Evolutionary conservation across 2,797 vertebrate species (phyloP), one percentile per base, ranked within the genome.

Genomic region (Sebastes melanostomus): DNA sequence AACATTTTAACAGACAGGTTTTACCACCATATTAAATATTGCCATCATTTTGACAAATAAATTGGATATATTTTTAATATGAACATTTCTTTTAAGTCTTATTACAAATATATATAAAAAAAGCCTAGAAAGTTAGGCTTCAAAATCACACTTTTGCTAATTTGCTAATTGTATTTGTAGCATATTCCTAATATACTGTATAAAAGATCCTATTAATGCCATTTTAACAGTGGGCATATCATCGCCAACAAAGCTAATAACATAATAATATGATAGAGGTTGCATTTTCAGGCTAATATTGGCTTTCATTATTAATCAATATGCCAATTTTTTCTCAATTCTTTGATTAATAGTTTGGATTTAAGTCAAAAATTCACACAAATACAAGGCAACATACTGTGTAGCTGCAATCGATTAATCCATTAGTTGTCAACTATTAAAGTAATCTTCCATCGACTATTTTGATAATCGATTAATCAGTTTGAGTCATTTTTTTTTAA

Each of bases 341-440:
- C 5, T 4, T n/a, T 2, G 0, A 27, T 27, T 24, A 2, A n/a
- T n/a, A 56, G 1, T 38, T 56, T 16, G 0, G 8, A 11, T 24
- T 8, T 8, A 4, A 16, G 7, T 27, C 9, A 50, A 4, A 27
- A 36, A 16, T 65, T 12, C 27, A 5, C 8, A 52, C 20, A 52
- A 52, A 36, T 29, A 30, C 16, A 30, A 60, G 16, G 16, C 3
- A 5, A 1, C 25, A 59, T 52, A 52, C 42, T 46, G 42, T 18
- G 42, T 18, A 18, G 16, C 16, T 46, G 42, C 42, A 46, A 46
- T 16, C 6, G 42, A 46, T 46, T 8, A 46, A 46, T 46, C 42
- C 5, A 46, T 46, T 46, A 46, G 42, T 46, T 46, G 42, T 8
- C 38, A 46, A 46, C 16, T 46, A 46, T 46, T 46, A 46, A 46